Evolutionary conservation across 2,797 vertebrate genomes (phyloP).

Genomic region (Caiman crocodilus): DNA sequence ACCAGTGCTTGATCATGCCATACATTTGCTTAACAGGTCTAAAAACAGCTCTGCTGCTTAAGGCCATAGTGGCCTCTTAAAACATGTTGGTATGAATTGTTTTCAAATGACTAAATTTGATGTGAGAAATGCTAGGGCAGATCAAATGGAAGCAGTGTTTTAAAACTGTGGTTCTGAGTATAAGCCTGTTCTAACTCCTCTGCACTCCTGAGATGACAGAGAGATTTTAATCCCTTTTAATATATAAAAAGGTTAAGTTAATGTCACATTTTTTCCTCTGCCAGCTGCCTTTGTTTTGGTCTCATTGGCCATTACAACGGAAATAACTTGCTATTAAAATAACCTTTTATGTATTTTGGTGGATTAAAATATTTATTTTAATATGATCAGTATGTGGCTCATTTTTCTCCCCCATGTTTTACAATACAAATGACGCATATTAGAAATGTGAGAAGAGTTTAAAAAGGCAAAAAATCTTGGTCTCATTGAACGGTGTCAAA

Average conservation of each 20-base stretch:
- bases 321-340: constrained; percentile 9
- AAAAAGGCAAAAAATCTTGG: neutral
- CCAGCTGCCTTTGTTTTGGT: constrained; percentile 37
- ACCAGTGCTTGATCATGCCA: constrained; percentile 5
- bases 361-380: constrained; percentile 13
- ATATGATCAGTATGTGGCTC: neutral
- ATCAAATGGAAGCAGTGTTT: constrained; percentile 49
- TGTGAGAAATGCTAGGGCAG: constrained; percentile 29
- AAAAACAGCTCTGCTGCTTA: neutral
- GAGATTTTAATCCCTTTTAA: constrained; percentile 61
- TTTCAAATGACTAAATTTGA: constrained; percentile 45
- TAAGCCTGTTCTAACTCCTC: constrained; percentile 34
- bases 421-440: neutral
- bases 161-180: constrained; percentile 10
- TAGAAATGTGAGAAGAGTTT: constrained; percentile 19
- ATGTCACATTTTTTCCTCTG: constrained; percentile 38
- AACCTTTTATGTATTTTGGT: constrained; percentile 51
- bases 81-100: constrained; percentile 18
- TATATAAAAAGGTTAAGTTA: constrained; percentile 73
- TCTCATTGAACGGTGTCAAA: neutral
- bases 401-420: constrained; percentile 9
- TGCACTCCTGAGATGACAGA: neutral
- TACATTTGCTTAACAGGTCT: neutral
- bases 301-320: constrained; percentile 17
- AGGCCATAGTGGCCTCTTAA: neutral